Base-by-base conservation (phyloP, 2,888 invertebrate genomes). In the Tachina lurida region DNA sequence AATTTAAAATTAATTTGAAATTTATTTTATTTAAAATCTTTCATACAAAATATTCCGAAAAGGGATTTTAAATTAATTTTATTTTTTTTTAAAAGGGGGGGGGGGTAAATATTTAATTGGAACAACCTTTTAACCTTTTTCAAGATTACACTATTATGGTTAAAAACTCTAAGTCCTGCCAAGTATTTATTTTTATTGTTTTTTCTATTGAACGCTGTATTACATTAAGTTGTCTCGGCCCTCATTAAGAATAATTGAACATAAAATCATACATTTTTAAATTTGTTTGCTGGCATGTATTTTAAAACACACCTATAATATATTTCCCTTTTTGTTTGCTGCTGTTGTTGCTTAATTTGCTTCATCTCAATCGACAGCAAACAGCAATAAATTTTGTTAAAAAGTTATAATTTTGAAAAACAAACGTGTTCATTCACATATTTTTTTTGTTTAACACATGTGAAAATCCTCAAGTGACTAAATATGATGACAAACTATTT, bases 381-480 rank as follows among this genome's bases (percentile, higher is more conserved):
- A 78, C 85, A 81, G 78, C 85, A 85, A 85, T 85, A 85, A 85
- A 77, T 78, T 81, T 84, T 65, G 65, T 68, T 17, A 68, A 81
- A 73, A 67, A 73, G 45, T 77, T 77, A 73, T 77, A 81, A 73
- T 67, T 65, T 63, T n/a, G 15, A n/a, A 60, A 54, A n/a, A 49
- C 54, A 70, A 22, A 19, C 65, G 58, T 31, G 67, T 54, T 12
- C 52, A 75, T 49, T 12, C 54, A 68, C n/a, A 41, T 19, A 45
- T 3, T 19, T 58, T n/a, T 45, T n/a, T 31, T n/a, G n/a, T n/a
- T n/a, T 9, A 17, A 54, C n/a, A 70, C n/a, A 71, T 63, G 15
- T 56, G 63, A 49, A 63, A n/a, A 56, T 62, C 12, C 19, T 65
- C 52, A 73, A 78, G 73, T 78, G 65, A 78, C 58, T 75, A 45